These are phyloP conservation scores for Carettochelys insculpta DNA, from an alignment of 2,113 vertebrate genomes.

Conservation along the genomic window DNA sequence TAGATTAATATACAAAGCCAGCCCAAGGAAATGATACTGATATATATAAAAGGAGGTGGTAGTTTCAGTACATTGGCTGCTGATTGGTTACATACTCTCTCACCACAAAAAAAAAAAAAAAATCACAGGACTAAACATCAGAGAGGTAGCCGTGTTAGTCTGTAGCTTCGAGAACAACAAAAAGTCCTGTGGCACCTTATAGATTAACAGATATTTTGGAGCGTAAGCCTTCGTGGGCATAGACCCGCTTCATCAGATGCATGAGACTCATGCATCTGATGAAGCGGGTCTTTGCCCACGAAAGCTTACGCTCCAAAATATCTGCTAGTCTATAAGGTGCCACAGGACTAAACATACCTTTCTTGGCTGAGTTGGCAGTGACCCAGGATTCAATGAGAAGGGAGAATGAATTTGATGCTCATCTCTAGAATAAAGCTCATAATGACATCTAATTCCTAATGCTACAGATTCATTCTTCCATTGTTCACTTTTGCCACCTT, in stretches of 20 bases:
- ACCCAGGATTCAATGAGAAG: background rate
- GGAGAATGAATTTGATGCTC: conserved; percentile 30
- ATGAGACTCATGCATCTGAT: too few species aligned
- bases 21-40: background rate
- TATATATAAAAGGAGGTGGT: background rate
- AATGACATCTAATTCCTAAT: background rate
- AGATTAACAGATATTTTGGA: too few species aligned
- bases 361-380: background rate
- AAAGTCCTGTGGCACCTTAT: too few species aligned
- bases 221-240: too few species aligned
- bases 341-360: background rate
- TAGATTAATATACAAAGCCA: background rate
- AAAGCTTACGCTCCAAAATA: too few species aligned
- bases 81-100: background rate
- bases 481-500: background rate
- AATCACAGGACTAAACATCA: background rate
- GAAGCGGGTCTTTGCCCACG: too few species aligned
- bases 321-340: too few species aligned
- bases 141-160: too few species aligned
- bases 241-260: too few species aligned
- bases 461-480: background rate
- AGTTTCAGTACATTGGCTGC: background rate
- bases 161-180: too few species aligned
- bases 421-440: conserved; percentile 11
- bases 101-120: too few species aligned